phyloP scores from a whole-genome alignment of 2,888 invertebrate species.

The Ormyrus rosae region DNA sequence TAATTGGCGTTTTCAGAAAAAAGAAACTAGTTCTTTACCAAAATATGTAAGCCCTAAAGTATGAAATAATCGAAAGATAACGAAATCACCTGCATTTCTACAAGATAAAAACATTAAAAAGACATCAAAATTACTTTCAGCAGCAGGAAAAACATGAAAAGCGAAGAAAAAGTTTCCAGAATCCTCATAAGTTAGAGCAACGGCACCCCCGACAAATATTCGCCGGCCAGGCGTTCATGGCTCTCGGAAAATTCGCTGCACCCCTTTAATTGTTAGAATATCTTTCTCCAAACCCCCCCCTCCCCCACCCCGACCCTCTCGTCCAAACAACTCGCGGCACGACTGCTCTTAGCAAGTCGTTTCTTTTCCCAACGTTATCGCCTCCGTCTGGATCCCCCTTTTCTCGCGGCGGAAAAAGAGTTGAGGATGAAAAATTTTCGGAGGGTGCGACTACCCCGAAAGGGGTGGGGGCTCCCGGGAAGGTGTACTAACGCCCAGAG shows the following conservation, averaged over 20 bases:
- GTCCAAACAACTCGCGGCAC: conserved; percentile 4
- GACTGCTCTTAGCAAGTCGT: conserved; percentile 55
- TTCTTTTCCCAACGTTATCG: conserved; percentile 53
- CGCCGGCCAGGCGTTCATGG: background rate
- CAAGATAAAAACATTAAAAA: no score
- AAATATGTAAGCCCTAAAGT: no score
- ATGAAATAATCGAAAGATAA: no score
- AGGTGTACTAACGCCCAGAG: background rate
- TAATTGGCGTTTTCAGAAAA: no score
- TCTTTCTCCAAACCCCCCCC: conserved; percentile 7
- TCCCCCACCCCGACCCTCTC: no score
- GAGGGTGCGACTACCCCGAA: background rate
- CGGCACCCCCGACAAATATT: conserved; percentile 6
- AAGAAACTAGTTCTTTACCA: no score
- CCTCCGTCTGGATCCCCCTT: background rate
- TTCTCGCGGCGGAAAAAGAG: conserved; percentile 7
- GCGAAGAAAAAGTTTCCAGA: no score
- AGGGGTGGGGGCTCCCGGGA: background rate
- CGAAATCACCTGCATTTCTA: no score
- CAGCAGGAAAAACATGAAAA: no score
- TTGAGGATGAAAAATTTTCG: conserved; percentile 38
- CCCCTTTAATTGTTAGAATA: conserved; percentile 50
- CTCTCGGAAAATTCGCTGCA: conserved; percentile 9
- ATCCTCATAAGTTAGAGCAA: background rate
- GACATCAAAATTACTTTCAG: no score